Conservation (phyloP, 2,888 invertebrate genomes). For the Notodonta ziczac region DNA sequence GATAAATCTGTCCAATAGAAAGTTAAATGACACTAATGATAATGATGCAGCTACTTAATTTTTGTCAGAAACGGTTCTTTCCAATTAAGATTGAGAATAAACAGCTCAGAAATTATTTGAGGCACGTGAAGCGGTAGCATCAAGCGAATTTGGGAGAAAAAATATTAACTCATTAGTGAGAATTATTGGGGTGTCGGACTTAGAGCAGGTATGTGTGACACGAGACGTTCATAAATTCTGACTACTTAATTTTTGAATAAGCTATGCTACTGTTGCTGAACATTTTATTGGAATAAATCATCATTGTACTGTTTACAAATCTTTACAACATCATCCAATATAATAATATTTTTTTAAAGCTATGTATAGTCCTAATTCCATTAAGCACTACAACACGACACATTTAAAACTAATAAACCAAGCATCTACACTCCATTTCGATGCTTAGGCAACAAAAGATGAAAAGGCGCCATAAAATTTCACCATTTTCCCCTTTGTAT, state of each 20-base stretch:
- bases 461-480: slow-evolving; percentile 78
- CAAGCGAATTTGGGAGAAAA: slow-evolving; percentile 2
- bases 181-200: not conserved
- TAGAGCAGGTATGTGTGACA: not conserved
- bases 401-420: slow-evolving; percentile 18
- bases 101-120: slow-evolving; percentile 3
- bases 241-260: not conserved
- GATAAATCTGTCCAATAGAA: slow-evolving; percentile 43
- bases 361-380: not conserved
- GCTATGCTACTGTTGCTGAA: no score
- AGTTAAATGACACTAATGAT: slow-evolving; percentile 27
- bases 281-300: no score
- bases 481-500: slow-evolving; percentile 74
- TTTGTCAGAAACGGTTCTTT: slow-evolving; percentile 27
- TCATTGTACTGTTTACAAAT: no score
- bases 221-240: not conserved
- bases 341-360: not conserved
- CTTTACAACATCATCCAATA: no score
- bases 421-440: slow-evolving; percentile 44
- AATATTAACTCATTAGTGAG: slow-evolving; percentile 7
- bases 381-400: not conserved
- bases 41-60: slow-evolving; percentile 24
- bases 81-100: slow-evolving; percentile 14
- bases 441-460: slow-evolving; percentile 71
- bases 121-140: slow-evolving; percentile 6